These are phyloP conservation scores for Pyrgilauda ruficollis DNA, from an alignment of 2,113 vertebrate species.

Conservation along the genomic window DNA sequence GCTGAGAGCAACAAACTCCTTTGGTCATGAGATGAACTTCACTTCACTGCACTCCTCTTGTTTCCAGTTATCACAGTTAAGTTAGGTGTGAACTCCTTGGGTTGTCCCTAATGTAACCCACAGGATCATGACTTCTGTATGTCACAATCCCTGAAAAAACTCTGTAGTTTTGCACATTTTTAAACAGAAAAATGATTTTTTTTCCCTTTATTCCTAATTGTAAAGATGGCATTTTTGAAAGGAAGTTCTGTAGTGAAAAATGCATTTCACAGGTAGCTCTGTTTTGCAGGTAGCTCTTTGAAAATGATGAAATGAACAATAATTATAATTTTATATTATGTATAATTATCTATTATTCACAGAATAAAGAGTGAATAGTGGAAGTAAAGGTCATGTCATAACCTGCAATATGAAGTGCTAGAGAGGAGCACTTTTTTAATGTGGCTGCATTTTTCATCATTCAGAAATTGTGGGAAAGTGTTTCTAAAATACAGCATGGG, in stretches of 20 bases:
- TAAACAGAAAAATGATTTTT: background rate
- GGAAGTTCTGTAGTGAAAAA: background rate
- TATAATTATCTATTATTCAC: slow-evolving; percentile 34
- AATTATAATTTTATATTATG: background rate
- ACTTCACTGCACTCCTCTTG: background rate
- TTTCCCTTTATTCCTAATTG: background rate
- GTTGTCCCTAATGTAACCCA: rapidly evolving
- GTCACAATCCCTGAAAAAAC: background rate
- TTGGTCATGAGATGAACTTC: background rate
- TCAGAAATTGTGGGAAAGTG: background rate
- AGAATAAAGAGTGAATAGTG: slow-evolving; percentile 6
- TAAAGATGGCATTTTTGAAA: background rate
- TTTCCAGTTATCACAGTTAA: background rate
- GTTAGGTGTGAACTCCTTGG: background rate
- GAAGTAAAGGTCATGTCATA: slow-evolving; percentile 23
- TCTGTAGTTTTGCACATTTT: background rate
- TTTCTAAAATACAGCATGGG: background rate
- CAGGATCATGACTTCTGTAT: background rate
- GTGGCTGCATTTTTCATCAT: background rate
- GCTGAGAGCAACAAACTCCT: background rate
- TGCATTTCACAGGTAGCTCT: background rate
- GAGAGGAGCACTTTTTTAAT: background rate
- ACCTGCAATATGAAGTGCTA: background rate
- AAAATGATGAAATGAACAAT: slow-evolving; percentile 31
- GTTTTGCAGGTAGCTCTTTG: slow-evolving; percentile 5